phyloP scores from a whole-genome alignment of 2,797 vertebrate species.

The Okamejei kenojei region DNA sequence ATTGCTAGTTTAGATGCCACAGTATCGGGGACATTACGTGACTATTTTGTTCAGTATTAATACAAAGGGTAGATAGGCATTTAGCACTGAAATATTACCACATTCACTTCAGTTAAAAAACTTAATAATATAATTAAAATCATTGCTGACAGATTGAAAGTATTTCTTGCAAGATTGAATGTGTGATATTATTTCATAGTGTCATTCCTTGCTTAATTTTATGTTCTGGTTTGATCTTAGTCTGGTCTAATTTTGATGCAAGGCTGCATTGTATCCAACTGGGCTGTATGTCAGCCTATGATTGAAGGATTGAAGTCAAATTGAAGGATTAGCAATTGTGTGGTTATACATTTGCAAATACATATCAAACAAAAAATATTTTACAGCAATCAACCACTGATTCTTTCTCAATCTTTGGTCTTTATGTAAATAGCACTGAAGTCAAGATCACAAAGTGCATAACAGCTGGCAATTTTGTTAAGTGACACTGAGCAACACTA shows the following conservation, averaged over 20 bases:
- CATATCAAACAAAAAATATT: background rate
- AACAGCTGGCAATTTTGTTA: background rate
- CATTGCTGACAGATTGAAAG: background rate
- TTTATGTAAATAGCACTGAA: slow-evolving; percentile 17
- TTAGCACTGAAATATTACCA: background rate
- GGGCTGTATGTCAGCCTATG: background rate
- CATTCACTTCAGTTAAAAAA: background rate
- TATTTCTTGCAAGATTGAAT: background rate
- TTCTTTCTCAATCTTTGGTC: slow-evolving; percentile 16
- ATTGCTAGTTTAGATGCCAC: background rate
- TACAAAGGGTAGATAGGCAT: background rate
- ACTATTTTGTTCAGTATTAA: background rate
- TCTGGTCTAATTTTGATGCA: background rate
- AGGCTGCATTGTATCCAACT: background rate
- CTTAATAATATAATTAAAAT: background rate
- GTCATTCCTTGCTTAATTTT: background rate
- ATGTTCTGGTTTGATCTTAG: background rate
- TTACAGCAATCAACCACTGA: background rate
- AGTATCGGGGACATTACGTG: background rate
- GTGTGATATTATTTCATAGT: background rate
- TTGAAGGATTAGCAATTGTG: background rate
- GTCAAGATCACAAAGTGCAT: background rate
- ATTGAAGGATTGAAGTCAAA: background rate
- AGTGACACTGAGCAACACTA: background rate
- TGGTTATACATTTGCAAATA: background rate